Evolutionary conservation across 2,888 invertebrate species (phyloP).

Genomic region (Tachina lurida): DNA sequence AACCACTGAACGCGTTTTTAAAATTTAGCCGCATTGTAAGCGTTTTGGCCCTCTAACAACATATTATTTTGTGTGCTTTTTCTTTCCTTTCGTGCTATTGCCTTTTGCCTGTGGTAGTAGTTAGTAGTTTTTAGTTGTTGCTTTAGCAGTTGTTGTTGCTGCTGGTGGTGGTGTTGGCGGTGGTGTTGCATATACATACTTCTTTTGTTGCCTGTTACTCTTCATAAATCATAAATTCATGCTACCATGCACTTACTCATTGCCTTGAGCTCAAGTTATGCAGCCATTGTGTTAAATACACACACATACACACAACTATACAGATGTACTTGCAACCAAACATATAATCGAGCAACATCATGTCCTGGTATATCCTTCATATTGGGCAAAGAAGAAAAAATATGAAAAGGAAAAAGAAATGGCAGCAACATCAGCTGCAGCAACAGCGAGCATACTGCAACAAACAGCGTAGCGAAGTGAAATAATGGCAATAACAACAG

Average conservation of each 20-base stretch:
- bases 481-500: constrained; percentile 33
- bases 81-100: background rate
- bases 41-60: constrained; percentile 68
- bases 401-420: background rate
- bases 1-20: constrained; percentile 67
- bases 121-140: constrained; percentile 40
- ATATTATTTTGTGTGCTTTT: constrained; percentile 46
- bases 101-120: constrained; percentile 19
- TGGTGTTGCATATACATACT: constrained; percentile 27
- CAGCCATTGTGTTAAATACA: constrained; percentile 50
- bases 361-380: constrained; percentile 63
- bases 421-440: constrained; percentile 10
- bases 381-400: constrained; percentile 36
- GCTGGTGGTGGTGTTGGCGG: constrained; percentile 7
- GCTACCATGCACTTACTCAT: constrained; percentile 65
- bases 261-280: constrained; percentile 64
- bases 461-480: constrained; percentile 35
- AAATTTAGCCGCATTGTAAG: constrained; percentile 69
- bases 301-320: constrained; percentile 11
- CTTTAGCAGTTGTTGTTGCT: constrained; percentile 26
- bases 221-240: constrained; percentile 72
- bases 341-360: constrained; percentile 57
- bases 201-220: constrained; percentile 70
- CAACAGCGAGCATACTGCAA: constrained; percentile 25
- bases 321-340: constrained; percentile 20